Evolutionary conservation across 2,797 vertebrate genomes (phyloP).

Genomic region (Eulemur albifrons): DNA sequence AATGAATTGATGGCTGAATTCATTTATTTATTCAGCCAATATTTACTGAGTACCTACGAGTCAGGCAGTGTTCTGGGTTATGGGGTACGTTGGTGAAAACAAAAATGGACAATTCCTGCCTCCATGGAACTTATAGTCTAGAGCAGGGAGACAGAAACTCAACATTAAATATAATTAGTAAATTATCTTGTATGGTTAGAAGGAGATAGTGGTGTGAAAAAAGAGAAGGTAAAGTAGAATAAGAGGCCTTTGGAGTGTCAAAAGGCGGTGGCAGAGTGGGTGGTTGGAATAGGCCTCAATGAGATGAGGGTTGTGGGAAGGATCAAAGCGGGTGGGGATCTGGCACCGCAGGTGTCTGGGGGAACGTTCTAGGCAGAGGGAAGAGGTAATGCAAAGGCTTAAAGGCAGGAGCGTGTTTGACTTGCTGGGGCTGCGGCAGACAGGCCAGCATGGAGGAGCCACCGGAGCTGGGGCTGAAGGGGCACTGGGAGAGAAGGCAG

Average conservation of each 20-base stretch:
- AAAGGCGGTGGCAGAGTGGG: not conserved
- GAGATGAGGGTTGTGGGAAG: not conserved
- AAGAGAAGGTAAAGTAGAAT: not conserved
- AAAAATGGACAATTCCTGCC: not conserved
- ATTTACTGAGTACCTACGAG: not conserved
- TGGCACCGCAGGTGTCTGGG: no score
- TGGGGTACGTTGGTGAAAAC: not conserved
- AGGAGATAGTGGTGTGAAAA: not conserved
- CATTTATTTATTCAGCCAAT: not conserved
- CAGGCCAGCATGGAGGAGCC: not conserved
- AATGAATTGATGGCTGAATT: not conserved
- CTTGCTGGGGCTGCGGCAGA: not conserved
- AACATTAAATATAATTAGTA: no score
- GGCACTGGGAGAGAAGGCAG: not conserved
- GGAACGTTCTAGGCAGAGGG: not conserved
- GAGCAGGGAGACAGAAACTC: not conserved
- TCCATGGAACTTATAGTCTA: not conserved
- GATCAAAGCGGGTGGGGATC: not conserved
- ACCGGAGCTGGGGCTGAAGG: not conserved
- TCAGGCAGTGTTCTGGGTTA: not conserved
- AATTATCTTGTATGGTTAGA: not conserved
- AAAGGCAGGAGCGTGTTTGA: not conserved
- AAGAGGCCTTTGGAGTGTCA: not conserved
- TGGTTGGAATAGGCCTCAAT: not conserved
- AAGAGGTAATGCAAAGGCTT: not conserved